Conservation (phyloP, 2,797 vertebrate species). For the Lithobates sylvaticus region DNA sequence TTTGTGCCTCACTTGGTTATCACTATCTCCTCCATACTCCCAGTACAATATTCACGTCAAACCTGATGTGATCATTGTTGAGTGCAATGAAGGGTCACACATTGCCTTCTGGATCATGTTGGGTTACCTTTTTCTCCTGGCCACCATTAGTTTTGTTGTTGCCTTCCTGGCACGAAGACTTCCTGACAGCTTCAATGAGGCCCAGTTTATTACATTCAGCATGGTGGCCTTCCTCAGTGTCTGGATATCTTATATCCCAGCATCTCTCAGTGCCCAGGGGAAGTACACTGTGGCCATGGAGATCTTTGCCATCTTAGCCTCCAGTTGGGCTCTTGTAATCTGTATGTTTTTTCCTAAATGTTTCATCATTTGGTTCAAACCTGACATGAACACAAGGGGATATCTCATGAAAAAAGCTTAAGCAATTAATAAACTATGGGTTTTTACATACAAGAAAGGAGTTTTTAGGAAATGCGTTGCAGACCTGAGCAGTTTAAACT, state of each 20-base stretch:
- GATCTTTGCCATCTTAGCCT: conserved; percentile 4
- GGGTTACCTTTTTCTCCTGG: conserved; percentile 55
- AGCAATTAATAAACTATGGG: no score
- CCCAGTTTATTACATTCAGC: conserved; percentile 58
- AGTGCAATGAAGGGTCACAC: conserved; percentile 35
- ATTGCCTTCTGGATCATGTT: conserved; percentile 55
- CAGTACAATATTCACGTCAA: background rate
- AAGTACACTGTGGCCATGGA: background rate
- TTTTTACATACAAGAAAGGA: no score
- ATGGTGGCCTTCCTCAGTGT: conserved; percentile 61
- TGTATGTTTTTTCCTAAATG: background rate
- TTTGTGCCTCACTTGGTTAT: background rate
- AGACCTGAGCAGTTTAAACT: no score
- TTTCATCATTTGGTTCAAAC: background rate
- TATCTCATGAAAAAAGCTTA: background rate
- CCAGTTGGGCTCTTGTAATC: background rate
- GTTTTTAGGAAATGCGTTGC: no score
- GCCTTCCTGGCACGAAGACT: conserved; percentile 52
- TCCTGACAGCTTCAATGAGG: conserved; percentile 59
- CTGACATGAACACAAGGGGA: background rate
- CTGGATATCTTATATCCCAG: conserved; percentile 56
- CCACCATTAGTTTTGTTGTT: conserved; percentile 52
- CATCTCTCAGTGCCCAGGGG: conserved; percentile 48
- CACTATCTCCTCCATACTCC: background rate
- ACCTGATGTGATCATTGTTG: background rate